Evolutionary conservation across 2,888 invertebrate genomes (phyloP).

Genomic region (Eupelmus urozonus): DNA sequence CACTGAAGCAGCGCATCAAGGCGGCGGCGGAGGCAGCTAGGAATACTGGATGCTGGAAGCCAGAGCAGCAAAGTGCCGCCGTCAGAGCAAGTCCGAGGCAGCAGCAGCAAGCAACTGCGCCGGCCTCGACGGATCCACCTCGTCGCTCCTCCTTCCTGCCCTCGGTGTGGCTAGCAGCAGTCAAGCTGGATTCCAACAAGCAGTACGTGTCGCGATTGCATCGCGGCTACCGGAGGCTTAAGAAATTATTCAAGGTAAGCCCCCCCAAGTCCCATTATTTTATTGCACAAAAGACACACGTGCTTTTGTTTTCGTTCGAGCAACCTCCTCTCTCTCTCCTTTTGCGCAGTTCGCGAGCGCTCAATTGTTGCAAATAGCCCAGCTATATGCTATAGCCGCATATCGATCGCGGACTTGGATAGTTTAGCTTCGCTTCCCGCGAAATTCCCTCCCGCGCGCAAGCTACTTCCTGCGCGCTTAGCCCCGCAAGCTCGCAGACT

Average conservation of each 20-base stretch:
- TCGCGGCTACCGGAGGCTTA: slow-evolving; percentile 77
- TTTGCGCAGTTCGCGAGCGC: neutral
- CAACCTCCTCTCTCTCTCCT: neutral
- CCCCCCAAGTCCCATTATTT: neutral
- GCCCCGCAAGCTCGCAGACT: too few species aligned
- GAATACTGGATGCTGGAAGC: neutral
- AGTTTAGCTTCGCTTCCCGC: too few species aligned
- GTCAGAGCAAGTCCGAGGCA: neutral
- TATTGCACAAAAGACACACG: too few species aligned
- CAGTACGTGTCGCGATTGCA: slow-evolving; percentile 77
- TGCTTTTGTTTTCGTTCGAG: too few species aligned
- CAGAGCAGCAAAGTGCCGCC: neutral
- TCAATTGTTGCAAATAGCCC: too few species aligned
- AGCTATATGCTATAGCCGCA: too few species aligned
- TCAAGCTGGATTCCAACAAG: slow-evolving; percentile 78
- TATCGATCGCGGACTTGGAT: too few species aligned
- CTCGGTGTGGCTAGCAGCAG: slow-evolving; percentile 75
- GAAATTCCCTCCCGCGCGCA: too few species aligned
- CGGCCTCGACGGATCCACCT: slow-evolving; percentile 56
- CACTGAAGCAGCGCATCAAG: neutral
- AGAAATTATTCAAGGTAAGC: slow-evolving; percentile 76
- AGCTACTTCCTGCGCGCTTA: too few species aligned
- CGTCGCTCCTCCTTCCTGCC: slow-evolving; percentile 63
- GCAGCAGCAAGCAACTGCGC: slow-evolving; percentile 4
- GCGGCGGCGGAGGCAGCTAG: neutral